phyloP scores from a whole-genome alignment of 2,797 vertebrate genomes.

The Anabas testudineus region DNA sequence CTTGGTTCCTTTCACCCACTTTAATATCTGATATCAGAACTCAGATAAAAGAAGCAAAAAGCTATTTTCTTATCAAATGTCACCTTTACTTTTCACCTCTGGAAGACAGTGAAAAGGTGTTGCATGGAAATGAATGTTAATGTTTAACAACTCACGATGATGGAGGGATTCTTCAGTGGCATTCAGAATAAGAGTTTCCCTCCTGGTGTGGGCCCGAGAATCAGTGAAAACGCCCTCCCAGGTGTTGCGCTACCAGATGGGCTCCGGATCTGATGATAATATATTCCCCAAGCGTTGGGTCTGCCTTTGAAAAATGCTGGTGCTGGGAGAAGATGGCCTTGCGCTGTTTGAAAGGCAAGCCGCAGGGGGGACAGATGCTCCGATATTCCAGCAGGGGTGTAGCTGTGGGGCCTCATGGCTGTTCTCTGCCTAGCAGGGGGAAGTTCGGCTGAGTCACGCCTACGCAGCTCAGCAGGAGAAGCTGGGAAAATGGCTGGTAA shows the following conservation, averaged over 20 bases:
- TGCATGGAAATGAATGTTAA: constrained; percentile 48
- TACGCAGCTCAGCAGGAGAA: constrained; percentile 54
- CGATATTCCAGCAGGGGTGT: constrained; percentile 73
- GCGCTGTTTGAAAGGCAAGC: constrained; percentile 71
- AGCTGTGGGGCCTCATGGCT: constrained; percentile 66
- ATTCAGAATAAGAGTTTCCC: constrained; percentile 22
- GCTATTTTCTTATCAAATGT: constrained; percentile 44
- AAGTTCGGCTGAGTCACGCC: constrained; percentile 69
- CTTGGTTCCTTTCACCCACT: constrained; percentile 53
- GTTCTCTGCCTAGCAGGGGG: constrained; percentile 63
- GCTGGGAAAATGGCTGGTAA: constrained; percentile 47
- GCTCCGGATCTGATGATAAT: constrained; percentile 67
- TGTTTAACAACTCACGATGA: constrained; percentile 44
- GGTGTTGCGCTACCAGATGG: constrained; percentile 72
- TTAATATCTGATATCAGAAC: constrained; percentile 55
- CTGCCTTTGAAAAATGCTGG: constrained; percentile 73
- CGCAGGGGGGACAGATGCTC: constrained; percentile 74
- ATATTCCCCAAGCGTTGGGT: constrained; percentile 67
- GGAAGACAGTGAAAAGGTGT: constrained; percentile 22
- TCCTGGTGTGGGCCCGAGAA: constrained; percentile 47
- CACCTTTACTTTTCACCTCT: constrained; percentile 51
- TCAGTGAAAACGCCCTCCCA: constrained; percentile 59
- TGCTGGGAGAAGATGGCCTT: constrained; percentile 71
- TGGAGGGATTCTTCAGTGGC: constrained; percentile 28
- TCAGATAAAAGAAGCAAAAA: constrained; percentile 20